Percentiles rank a stretch among this genome's conserved stretches.
Evolutionary conservation across 2,888 invertebrate genomes (phyloP).

Genomic region (Catocala sponsa): DNA sequence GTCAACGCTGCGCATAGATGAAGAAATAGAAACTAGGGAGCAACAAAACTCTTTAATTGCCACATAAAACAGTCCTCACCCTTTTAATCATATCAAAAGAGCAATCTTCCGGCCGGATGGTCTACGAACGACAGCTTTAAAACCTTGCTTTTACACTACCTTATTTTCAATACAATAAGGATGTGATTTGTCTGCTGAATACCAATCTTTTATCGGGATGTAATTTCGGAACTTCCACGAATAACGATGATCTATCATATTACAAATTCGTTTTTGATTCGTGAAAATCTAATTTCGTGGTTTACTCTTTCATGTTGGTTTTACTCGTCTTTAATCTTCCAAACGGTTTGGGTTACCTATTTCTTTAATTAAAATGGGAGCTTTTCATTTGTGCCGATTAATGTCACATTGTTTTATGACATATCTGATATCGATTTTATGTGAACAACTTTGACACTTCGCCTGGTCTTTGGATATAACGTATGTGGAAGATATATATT

Average conservation of each 20-base stretch:
- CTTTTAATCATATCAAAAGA: conserved; percentile 87
- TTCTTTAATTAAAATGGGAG: conserved; percentile 48
- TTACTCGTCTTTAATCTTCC: conserved; percentile 70
- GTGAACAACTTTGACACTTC: conserved; percentile 12
- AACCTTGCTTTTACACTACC: conserved; percentile 47
- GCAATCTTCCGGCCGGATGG: conserved; percentile 85
- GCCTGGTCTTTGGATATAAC: background rate
- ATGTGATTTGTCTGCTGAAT: conserved; percentile 51
- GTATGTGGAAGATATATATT: too few relatives aligned
- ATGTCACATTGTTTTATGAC: conserved; percentile 43
- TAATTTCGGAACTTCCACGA: conserved; percentile 78
- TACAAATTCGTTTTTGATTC: conserved; percentile 85
- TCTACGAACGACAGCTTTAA: conserved; percentile 65
- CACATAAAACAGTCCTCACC: conserved; percentile 86
- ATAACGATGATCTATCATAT: conserved; percentile 81
- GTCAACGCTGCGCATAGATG: conserved; percentile 33
- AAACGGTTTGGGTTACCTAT: conserved; percentile 55
- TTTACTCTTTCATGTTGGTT: conserved; percentile 67
- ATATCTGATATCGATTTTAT: conserved; percentile 39
- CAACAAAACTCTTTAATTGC: conserved; percentile 81
- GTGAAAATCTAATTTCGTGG: conserved; percentile 80
- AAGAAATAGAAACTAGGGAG: conserved; percentile 70
- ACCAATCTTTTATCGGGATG: conserved; percentile 59
- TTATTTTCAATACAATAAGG: conserved; percentile 55
- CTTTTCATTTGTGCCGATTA: conserved; percentile 40